Evolutionary conservation across 1,140 invertebrate species (phyloP), one percentile per base, ranked within the genome.

Genomic region (Cyphomyrmex costatus): DNA sequence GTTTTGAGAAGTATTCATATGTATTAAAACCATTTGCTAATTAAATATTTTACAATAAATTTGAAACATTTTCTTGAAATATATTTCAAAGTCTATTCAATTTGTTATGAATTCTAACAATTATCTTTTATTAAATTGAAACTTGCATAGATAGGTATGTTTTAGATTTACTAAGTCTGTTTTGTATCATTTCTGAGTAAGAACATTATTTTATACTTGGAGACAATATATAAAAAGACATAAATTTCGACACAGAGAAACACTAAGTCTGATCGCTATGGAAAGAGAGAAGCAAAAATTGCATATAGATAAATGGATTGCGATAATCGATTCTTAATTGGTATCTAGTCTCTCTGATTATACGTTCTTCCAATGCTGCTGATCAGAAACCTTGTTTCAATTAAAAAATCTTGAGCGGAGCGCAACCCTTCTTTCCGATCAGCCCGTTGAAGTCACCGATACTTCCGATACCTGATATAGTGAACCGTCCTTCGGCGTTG

Each of bases 391-490:
- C 1, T 46, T 12, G 21, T 30, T 49, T 60, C 19, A 33, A 60
- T 5, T 12, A 1, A n/a, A 46, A 12, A 1, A 83, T 60, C 14
- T 73, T 46, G 30, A 56, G 60, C 71, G 33, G 24, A 61, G 21
- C 63, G 83, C 87, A 88, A 89, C 91, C 92, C 93, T 93, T 93
- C 93, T 95, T 94, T 95, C 93, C 94, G 93, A 95, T 95, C 95
- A 93, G 92, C 87, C 92, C 94, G 94, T 95, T 95, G 94, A 95
- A 95, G 92, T 95, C 95, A 95, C 94, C 95, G 93, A 95, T 95
- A 95, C 91, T 95, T 95, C 94, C 95, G 93, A 95, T 95, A 95
- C 90, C 91, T 90, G 89, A 91, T 91, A 90, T 88, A 89, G 91
- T 86, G 91, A 91, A 91, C 90, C 91, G 87, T 92, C 90, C 87